Conservation (phyloP, 2,888 invertebrate species). For the Trichopria drosophilae region DNA sequence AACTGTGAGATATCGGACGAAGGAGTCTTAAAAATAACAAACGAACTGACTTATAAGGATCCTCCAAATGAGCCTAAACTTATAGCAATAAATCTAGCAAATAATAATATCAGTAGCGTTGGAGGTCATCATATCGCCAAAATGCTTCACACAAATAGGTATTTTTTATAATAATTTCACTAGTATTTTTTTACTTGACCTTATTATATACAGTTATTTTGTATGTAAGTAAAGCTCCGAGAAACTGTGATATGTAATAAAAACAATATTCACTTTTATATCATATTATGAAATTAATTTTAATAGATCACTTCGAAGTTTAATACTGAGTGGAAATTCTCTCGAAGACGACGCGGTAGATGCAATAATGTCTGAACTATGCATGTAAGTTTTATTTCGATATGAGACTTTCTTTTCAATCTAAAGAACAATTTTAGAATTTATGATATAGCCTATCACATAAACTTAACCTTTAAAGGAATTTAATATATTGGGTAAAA, state of each 20-base stretch:
- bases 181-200: too few relatives aligned
- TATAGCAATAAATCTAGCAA: conserved; percentile 51
- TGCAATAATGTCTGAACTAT: conserved; percentile 38
- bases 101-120: conserved; percentile 51
- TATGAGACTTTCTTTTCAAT: too few relatives aligned
- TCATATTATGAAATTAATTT: too few relatives aligned
- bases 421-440: too few relatives aligned
- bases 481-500: too few relatives aligned
- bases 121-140: conserved; percentile 47
- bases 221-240: too few relatives aligned
- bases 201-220: too few relatives aligned
- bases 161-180: too few relatives aligned
- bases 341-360: conserved; percentile 40
- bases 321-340: conserved; percentile 40
- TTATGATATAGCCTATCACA: too few relatives aligned
- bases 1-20: conserved; percentile 50
- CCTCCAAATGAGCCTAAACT: conserved; percentile 39
- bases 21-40: conserved; percentile 44
- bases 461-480: too few relatives aligned
- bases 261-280: too few relatives aligned
- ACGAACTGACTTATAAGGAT: conserved; percentile 41
- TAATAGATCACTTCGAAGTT: conserved; percentile 42
- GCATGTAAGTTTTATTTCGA: conserved; percentile 30
- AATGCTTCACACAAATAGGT: conserved; percentile 50
- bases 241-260: too few relatives aligned